Conservation (phyloP, 2,113 vertebrate species). For the Tetrax tetrax region DNA sequence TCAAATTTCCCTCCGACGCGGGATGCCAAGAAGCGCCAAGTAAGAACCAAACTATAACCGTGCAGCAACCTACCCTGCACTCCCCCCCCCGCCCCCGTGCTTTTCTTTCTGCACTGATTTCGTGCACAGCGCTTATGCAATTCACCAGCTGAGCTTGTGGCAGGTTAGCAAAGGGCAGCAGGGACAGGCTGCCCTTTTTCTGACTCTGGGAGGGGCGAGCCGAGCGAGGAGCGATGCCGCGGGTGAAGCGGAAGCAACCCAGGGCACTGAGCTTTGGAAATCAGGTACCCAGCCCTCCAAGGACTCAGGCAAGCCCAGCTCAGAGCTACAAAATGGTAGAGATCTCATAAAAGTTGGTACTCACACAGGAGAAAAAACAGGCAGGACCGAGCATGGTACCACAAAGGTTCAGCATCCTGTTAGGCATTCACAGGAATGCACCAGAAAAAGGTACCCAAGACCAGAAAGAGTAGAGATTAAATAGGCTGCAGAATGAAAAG, state of each 20-base stretch:
- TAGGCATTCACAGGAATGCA: not conserved
- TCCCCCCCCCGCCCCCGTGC: fast-evolving
- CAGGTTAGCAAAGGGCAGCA: not conserved
- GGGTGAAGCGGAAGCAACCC: not conserved
- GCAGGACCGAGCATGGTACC: not conserved
- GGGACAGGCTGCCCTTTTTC: not conserved
- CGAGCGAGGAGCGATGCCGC: not conserved
- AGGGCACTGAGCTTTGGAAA: not conserved
- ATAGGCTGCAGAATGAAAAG: not conserved
- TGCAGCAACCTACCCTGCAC: not conserved
- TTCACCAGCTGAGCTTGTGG: not conserved
- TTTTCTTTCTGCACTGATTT: not conserved
- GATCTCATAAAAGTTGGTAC: fast-evolving
- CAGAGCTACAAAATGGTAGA: not conserved
- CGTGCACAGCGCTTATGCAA: not conserved
- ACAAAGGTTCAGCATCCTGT: not conserved
- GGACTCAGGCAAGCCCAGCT: not conserved
- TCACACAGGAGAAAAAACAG: not conserved
- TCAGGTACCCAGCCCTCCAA: not conserved
- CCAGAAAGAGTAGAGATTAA: not conserved
- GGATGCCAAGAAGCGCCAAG: not conserved
- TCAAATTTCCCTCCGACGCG: not conserved
- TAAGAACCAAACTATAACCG: not conserved
- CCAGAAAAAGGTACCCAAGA: not conserved
- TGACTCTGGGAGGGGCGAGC: not conserved